Evolutionary conservation across 2,113 vertebrate species (phyloP), one percentile per base, ranked within the genome.

Genomic region (Marcusenius ussheri): DNA sequence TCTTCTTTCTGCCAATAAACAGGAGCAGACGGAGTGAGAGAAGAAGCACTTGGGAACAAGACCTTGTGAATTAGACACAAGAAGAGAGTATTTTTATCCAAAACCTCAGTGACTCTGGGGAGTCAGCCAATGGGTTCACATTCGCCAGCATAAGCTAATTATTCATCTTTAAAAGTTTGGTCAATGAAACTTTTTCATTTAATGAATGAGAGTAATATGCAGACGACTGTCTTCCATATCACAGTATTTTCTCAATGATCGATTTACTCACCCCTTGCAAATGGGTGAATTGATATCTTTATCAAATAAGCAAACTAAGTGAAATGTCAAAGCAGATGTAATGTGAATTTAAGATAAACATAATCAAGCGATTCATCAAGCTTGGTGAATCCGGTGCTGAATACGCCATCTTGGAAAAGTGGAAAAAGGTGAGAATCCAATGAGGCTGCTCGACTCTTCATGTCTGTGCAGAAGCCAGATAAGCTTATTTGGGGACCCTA

Each of bases 401-500:
- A 80, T 19, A 80, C 35, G 35, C 15, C 15, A 19, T 21, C 13
- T 31, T 35, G 74, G 35, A 80, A 80, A 42, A 80, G 74, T 80
- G 74, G 74, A 80, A 80, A 56, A 80, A 19, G 31, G 31, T 19
- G 5, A 84, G 21, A n/a, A 19, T 53, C 27, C n/a, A 53, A 53
- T 15, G 49, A 50, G 19, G 19, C 6, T 31, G 49, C 31, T 8
- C 9, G 42, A 83, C 88, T 89, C 49, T 45, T 39, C 24, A 47
- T 83, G 39, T 49, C 45, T 77, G 46, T 4, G 45, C 74, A 49
- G 87, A 88, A 50, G 70, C 24, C 17, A 53, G 89, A 90, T 70
- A 42, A 91, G 70, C 88, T 88, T 88, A 91, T 90, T 84, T 58
- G 50, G 35, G 83, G 87, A 90, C 74, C 86, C 56, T 85, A 91